phyloP scores from a whole-genome alignment of 1,140 invertebrate genomes.

The Platorchestia sp. region DNA sequence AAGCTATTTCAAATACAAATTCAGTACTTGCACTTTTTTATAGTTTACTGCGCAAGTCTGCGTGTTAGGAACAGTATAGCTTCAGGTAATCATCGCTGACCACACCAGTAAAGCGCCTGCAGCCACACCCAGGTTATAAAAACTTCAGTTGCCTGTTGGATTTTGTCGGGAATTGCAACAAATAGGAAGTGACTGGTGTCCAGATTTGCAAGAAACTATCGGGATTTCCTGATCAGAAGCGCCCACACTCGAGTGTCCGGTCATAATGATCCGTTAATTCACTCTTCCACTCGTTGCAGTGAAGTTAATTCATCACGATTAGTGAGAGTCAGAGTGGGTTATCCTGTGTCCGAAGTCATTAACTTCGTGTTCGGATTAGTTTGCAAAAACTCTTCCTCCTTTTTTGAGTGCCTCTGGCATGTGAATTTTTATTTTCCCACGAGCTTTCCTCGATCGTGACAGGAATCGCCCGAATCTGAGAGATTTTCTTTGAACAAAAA shows the following conservation, averaged over 20 bases:
- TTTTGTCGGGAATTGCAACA: background rate
- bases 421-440: conserved; percentile 36
- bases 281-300: background rate
- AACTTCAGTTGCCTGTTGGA: background rate
- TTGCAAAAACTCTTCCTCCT: background rate
- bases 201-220: conserved; percentile 26
- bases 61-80: background rate
- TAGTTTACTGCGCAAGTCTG: background rate
- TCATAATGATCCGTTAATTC: background rate
- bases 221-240: background rate
- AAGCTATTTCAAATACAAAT: no score
- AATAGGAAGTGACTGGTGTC: background rate
- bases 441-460: background rate
- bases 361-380: conserved; percentile 5
- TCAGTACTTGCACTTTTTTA: background rate
- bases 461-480: background rate
- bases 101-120: background rate
- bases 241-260: background rate
- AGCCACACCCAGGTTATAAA: background rate
- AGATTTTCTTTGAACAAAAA: background rate
- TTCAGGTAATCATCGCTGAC: background rate
- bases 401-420: background rate
- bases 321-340: conserved; percentile 45
- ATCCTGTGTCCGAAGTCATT: conserved; percentile 43
- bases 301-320: conserved; percentile 44